Evolutionary conservation across 2,797 vertebrate genomes (phyloP).

Genomic region (Dallia pectoralis): DNA sequence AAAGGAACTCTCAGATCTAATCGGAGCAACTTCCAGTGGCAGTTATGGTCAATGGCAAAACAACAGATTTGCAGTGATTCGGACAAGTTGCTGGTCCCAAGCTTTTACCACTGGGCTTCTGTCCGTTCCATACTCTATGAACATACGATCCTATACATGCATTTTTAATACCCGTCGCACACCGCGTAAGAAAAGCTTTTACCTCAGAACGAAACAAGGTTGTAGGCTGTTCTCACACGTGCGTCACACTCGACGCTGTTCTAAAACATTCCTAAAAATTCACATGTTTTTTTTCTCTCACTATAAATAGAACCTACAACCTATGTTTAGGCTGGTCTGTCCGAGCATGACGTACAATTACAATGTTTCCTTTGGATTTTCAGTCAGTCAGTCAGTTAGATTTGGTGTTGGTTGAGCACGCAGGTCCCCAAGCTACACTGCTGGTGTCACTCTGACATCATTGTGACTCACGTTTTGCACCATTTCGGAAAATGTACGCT

Average conservation of each 20-base stretch:
- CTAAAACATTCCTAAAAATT: slow-evolving; percentile 25
- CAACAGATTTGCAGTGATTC: too few species aligned
- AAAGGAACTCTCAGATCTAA: background rate
- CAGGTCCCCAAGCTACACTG: background rate
- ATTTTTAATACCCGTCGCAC: background rate
- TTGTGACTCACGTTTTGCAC: too few species aligned
- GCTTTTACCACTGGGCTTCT: too few species aligned
- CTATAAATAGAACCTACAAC: slow-evolving; percentile 54
- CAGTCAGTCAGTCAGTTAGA: slow-evolving; percentile 42
- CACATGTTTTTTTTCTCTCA: too few species aligned
- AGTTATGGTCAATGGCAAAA: too few species aligned
- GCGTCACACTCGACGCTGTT: slow-evolving; percentile 36
- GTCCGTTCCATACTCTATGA: too few species aligned
- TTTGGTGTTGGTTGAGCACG: slow-evolving; percentile 54
- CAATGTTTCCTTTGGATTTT: slow-evolving; percentile 23
- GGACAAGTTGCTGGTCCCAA: too few species aligned
- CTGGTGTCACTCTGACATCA: background rate
- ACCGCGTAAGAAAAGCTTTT: slow-evolving; percentile 14
- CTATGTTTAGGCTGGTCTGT: slow-evolving; percentile 41
- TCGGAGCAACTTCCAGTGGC: too few species aligned
- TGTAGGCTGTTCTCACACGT: slow-evolving; percentile 22
- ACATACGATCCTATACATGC: too few species aligned
- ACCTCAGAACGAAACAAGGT: slow-evolving; percentile 18
- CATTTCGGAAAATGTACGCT: slow-evolving; percentile 35
- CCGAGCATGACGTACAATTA: slow-evolving; percentile 48